These are phyloP conservation scores for Bambusicola thoracicus DNA, from an alignment of 2,113 vertebrate genomes.

Conservation along the genomic window DNA sequence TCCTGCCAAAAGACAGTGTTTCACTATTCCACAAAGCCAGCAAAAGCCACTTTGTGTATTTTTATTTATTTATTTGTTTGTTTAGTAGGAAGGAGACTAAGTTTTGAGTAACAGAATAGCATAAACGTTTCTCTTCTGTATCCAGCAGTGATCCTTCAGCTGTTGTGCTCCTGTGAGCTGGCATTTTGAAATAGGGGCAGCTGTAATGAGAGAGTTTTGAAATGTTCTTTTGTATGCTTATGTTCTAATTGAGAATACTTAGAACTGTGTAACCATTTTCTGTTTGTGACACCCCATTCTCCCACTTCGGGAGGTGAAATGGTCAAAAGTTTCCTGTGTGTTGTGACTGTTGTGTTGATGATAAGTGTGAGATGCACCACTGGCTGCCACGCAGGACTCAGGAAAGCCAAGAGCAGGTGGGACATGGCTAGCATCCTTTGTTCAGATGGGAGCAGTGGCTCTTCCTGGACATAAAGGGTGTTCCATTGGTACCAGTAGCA, in stretches of 20 bases:
- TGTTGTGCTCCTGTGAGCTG: not conserved
- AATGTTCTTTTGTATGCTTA: not conserved
- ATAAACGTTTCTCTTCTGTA: not conserved
- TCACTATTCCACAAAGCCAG: not conserved
- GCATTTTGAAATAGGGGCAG: not conserved
- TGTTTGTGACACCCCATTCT: not conserved
- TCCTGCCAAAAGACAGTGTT: not conserved
- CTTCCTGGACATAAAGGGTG: not conserved
- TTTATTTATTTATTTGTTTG: not conserved
- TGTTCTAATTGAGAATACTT: not conserved
- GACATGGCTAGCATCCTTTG: not conserved
- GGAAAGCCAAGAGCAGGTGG: not conserved
- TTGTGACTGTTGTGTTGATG: not conserved
- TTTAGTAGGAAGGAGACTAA: not conserved
- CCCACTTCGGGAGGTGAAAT: not conserved
- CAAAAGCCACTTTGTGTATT: not conserved
- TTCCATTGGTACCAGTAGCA: not conserved
- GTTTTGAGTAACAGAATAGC: not conserved
- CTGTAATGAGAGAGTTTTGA: not conserved
- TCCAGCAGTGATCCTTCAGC: not conserved
- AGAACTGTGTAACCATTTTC: not conserved
- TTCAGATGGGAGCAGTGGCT: not conserved
- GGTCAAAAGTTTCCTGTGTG: not conserved
- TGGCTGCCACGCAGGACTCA: not conserved
- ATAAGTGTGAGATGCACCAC: not conserved